phyloP scores from a whole-genome alignment of 2,113 vertebrate genomes.

The Notechis scutatus region DNA sequence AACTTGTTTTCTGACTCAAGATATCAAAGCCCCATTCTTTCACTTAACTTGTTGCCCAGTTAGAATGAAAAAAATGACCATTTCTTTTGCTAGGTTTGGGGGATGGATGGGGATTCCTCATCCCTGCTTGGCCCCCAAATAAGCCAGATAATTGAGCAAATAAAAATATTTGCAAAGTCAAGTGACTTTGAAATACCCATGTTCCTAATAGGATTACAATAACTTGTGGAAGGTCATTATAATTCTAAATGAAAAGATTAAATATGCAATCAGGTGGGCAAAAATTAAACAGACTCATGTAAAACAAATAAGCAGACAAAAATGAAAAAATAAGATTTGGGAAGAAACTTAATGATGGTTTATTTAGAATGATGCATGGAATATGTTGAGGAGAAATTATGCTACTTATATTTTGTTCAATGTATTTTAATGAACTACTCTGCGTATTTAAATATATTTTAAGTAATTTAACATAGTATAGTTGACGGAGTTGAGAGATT shows the following conservation, averaged over 20 bases:
- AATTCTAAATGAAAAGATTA: slow-evolving; percentile 66
- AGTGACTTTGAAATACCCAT: slow-evolving; percentile 66
- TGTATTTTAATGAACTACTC: not conserved
- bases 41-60: not conserved
- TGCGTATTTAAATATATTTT: not conserved
- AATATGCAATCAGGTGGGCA: slow-evolving; percentile 66
- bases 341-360: slow-evolving; percentile 30
- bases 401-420: not conserved
- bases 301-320: slow-evolving; percentile 56
- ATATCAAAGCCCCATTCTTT: not conserved
- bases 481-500: not conserved
- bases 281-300: slow-evolving; percentile 66
- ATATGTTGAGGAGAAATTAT: not conserved
- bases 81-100: not conserved
- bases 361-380: slow-evolving; percentile 17
- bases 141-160: slow-evolving; percentile 47
- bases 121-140: slow-evolving; percentile 15
- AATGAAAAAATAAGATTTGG: slow-evolving; percentile 42
- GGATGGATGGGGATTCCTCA: not conserved
- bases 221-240: slow-evolving; percentile 69
- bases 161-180: slow-evolving; percentile 68
- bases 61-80: not conserved
- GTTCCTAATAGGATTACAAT: slow-evolving; percentile 67
- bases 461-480: not conserved
- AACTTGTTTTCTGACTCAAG: not conserved